Evolutionary conservation across 1,140 invertebrate genomes (phyloP), one percentile per base, ranked within the genome.

Genomic region (Andrena cerasifolii): DNA sequence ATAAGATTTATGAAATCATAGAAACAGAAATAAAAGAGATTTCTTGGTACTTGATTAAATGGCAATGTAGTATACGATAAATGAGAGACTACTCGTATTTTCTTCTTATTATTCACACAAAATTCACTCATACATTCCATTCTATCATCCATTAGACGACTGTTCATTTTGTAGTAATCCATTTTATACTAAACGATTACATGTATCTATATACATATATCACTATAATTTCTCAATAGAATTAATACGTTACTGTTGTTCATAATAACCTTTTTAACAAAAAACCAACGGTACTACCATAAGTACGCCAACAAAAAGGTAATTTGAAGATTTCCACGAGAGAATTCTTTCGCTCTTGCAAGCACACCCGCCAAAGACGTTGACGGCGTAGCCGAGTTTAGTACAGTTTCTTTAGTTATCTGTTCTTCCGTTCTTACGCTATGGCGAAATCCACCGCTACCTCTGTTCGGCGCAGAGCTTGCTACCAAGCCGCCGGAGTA

Each of bases 291-390:
- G 85, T 89, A 86, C 84, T 88, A 84, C 89, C 84, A 84, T 79
- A 85, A 89, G 88, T 89, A 86, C 87, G 85, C 76, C 89, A 90
- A 80, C 87, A 88, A 89, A 88, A 89, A 90, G 88, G 89, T 89
- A 90, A 90, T 88, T 88, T 77, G 78, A 80, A 73, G 68, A 68
- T 72, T 72, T 59, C 45, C 56, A 53, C 54, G 70, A 65, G 71
- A 58, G 33, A 59, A 47, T 78, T 78, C 47, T 53, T 58, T 76
- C 56, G 73, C 73, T 58, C 53, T n/a, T 54, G 73, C 73, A 78
- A 71, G 43, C 65, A n/a, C 65, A n/a, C 62, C 45, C 45, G 72
- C 72, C 62, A 67, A n/a, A 45, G 49, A 31, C 14, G 49, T 67
- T 56, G 36, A 65, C 14, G 40, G 54, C 51, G 12, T 76, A 76